Evolutionary conservation across 1,140 invertebrate species (phyloP).

Genomic region (Papilio dardanus): DNA sequence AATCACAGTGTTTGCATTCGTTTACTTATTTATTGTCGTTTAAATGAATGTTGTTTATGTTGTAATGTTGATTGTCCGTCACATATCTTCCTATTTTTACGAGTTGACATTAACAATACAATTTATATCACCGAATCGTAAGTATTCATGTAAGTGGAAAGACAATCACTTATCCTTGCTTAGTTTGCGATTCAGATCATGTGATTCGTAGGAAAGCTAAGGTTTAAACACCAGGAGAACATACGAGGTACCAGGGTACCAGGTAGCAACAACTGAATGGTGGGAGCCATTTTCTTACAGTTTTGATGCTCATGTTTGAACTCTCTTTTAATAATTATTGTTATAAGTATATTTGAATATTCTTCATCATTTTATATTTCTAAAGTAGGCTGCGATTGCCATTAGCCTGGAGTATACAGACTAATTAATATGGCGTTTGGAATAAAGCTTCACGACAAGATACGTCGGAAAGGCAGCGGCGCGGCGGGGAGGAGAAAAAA

Average conservation of each 20-base stretch:
- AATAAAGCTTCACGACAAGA: slow-evolving; percentile 68
- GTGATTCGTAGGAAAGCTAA: not conserved
- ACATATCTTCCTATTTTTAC: not conserved
- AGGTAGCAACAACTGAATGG: not conserved
- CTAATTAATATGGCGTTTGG: slow-evolving; percentile 78
- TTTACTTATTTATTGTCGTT: not conserved
- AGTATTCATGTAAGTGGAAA: slow-evolving; percentile 6
- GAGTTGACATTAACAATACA: slow-evolving; percentile 3
- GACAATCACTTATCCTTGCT: slow-evolving; percentile 7
- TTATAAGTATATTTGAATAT: not conserved
- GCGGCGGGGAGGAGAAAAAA: slow-evolving; percentile 59
- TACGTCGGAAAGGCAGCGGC: slow-evolving; percentile 51
- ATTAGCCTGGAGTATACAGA: slow-evolving; percentile 62
- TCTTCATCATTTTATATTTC: not conserved
- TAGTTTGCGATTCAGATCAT: not conserved
- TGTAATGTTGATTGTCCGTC: not conserved
- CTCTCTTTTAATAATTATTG: too few relatives aligned
- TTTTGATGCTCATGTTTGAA: too few relatives aligned
- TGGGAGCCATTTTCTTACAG: too few relatives aligned
- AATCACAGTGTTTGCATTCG: not conserved
- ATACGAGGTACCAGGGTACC: not conserved
- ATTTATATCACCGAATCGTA: not conserved
- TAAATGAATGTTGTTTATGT: not conserved
- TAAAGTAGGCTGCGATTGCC: slow-evolving; percentile 55
- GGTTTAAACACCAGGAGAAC: not conserved